Conservation (phyloP, 2,888 invertebrate genomes). For the Aphelenchoides bicaudatus region DNA sequence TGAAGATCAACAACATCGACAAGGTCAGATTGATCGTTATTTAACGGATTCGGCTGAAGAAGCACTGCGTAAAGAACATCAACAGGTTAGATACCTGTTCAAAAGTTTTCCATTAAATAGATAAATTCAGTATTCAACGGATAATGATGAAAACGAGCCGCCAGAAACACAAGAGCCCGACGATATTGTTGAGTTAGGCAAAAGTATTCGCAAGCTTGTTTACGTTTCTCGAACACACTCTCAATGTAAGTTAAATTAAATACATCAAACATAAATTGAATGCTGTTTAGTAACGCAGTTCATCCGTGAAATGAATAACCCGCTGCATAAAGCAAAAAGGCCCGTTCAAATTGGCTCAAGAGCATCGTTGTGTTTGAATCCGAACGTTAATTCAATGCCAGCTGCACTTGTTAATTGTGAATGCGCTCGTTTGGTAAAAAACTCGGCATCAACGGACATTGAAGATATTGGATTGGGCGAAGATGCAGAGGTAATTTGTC, state of each 20-base stretch:
- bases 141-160: conserved; percentile 13
- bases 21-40: conserved; percentile 19
- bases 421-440: conserved; percentile 35
- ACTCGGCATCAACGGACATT: conserved; percentile 18
- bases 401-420: conserved; percentile 43
- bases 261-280: too few relatives aligned
- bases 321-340: conserved; percentile 73
- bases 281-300: conserved; percentile 93
- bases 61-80: not conserved
- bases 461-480: conserved; percentile 18
- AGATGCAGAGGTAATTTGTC: too few relatives aligned
- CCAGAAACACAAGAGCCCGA: conserved; percentile 17
- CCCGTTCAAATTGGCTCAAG: conserved; percentile 53
- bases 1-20: not conserved
- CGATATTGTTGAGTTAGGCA: conserved; percentile 7
- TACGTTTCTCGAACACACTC: conserved; percentile 96
- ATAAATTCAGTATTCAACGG: not conserved
- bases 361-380: conserved; percentile 80
- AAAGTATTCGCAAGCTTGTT: conserved; percentile 68
- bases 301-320: conserved; percentile 70
- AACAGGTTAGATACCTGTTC: conserved; percentile 19
- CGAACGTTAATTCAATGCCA: conserved; percentile 65
- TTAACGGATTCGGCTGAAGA: not conserved
- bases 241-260: too few relatives aligned
- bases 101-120: too few relatives aligned